These are phyloP conservation scores for Drusus annulatus DNA, from an alignment of 1,140 invertebrate species.

Conservation along the genomic window DNA sequence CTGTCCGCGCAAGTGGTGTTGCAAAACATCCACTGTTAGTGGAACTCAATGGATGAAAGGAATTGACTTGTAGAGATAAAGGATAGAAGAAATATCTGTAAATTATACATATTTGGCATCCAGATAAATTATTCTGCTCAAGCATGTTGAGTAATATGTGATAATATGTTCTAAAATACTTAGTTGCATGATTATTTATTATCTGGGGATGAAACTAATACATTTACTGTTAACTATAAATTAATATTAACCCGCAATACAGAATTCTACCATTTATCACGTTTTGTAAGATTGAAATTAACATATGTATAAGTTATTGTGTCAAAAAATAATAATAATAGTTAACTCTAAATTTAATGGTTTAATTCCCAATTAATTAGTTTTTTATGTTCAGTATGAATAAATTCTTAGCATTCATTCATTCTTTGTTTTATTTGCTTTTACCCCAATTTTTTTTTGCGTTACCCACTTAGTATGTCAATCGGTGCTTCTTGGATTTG, in stretches of 20 bases:
- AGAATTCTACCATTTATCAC: not conserved
- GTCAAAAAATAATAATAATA: not conserved
- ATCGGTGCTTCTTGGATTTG: not conserved
- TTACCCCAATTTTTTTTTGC: not conserved
- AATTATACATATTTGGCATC: constrained; percentile 7
- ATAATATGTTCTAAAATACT: constrained; percentile 37
- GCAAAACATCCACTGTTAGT: constrained; percentile 23
- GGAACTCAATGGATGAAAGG: constrained; percentile 58
- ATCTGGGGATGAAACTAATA: not conserved
- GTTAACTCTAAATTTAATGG: not conserved
- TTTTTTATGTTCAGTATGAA: constrained; percentile 4
- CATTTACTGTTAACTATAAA: not conserved
- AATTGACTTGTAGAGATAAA: constrained; percentile 55
- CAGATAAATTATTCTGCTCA: constrained; percentile 17
- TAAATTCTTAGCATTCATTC: constrained; percentile 30
- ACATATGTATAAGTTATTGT: not conserved
- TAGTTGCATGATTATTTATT: constrained; percentile 33
- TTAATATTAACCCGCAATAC: not conserved
- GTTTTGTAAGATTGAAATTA: not conserved
- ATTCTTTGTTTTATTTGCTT: constrained; percentile 33
- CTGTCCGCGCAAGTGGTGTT: constrained; percentile 38
- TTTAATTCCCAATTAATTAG: not conserved
- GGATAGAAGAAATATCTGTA: not conserved
- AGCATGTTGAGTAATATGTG: constrained; percentile 35
- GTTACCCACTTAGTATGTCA: not conserved